Evolutionary conservation across 2,888 invertebrate genomes (phyloP).

Genomic region (Syrphus vitripennis): DNA sequence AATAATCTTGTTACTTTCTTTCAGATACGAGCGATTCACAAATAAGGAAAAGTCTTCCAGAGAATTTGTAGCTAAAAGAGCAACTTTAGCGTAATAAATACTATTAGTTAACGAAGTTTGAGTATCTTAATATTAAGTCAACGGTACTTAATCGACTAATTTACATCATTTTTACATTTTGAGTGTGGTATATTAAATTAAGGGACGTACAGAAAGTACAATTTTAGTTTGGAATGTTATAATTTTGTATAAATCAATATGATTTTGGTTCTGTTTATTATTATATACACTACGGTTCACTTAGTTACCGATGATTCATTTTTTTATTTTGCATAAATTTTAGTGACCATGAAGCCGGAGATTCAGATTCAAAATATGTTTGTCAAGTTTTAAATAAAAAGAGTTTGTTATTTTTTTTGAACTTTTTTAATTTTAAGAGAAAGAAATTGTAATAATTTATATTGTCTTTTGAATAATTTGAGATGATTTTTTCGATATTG

Average conservation of each 20-base stretch:
- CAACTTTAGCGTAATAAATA: conserved; percentile 84
- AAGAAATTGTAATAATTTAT: too few species aligned
- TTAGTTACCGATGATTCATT: neutral
- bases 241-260: neutral
- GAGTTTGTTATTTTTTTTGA: too few species aligned
- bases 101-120: neutral
- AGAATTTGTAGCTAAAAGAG: conserved; percentile 82
- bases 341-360: too few species aligned
- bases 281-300: neutral
- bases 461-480: too few species aligned
- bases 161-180: neutral
- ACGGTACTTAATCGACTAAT: neutral
- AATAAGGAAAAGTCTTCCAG: conserved; percentile 83
- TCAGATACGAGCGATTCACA: conserved; percentile 85
- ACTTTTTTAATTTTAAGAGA: too few species aligned
- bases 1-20: conserved; percentile 74
- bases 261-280: neutral
- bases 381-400: too few species aligned
- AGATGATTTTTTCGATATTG: too few species aligned
- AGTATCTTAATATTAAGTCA: neutral
- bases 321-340: neutral
- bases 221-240: conserved; percentile 22
- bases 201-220: neutral
- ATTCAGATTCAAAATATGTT: too few species aligned
- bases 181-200: neutral